phyloP scores from a whole-genome alignment of 2,888 invertebrate genomes.

The Aricia artaxerxes region DNA sequence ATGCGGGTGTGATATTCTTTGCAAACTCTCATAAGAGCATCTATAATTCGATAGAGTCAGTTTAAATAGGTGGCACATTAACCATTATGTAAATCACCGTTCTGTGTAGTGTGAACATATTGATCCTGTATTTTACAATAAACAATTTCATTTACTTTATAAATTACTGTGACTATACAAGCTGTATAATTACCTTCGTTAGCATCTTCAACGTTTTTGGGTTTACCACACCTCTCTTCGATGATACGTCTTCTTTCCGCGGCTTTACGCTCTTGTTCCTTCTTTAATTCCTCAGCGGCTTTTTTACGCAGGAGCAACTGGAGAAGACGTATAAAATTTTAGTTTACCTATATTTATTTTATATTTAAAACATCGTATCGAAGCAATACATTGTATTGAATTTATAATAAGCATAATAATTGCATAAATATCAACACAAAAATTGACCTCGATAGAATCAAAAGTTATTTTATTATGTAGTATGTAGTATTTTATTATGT shows the following conservation, averaged over 20 bases:
- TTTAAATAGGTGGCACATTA: conserved; percentile 52
- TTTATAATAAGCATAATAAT: no score
- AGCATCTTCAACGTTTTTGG: conserved; percentile 94
- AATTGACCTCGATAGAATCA: no score
- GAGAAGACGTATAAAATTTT: conserved; percentile 3
- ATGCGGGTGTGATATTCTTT: conserved; percentile 95
- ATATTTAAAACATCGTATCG: not conserved
- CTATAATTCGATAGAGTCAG: conserved; percentile 81
- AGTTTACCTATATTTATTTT: not conserved
- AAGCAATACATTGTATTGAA: no score
- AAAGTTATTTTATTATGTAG: no score
- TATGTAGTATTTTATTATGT: no score
- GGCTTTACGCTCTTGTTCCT: conserved; percentile 99
- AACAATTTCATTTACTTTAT: conserved; percentile 33
- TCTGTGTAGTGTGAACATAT: conserved; percentile 51
- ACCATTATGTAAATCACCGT: conserved; percentile 46
- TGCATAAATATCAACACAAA: no score
- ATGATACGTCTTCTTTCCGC: conserved; percentile 98
- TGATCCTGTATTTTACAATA: conserved; percentile 35
- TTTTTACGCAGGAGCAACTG: conserved; percentile 99
- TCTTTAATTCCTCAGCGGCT: conserved; percentile 99
- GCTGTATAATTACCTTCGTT: conserved; percentile 89
- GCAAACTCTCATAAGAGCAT: conserved; percentile 86
- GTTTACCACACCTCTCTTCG: conserved; percentile 95
- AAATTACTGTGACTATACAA: conserved; percentile 30